Evolutionary conservation across 2,113 vertebrate species (phyloP).

Genomic region (Condylura cristata): DNA sequence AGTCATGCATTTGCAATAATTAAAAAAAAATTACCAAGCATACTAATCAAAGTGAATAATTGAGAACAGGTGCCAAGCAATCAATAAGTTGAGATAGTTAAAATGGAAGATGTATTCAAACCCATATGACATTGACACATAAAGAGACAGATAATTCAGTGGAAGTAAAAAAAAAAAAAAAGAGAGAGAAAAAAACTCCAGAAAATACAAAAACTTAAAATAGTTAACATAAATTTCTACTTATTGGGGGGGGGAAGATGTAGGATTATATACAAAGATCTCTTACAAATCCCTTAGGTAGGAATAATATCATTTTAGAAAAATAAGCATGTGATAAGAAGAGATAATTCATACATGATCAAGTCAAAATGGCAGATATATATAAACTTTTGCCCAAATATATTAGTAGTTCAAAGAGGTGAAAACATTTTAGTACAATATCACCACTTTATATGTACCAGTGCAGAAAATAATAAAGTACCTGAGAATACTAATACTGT

Average conservation of each 20-base stretch:
- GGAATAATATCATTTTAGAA: background rate
- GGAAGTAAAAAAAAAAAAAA: conserved; percentile 5
- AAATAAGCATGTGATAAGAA: background rate
- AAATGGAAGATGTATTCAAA: background rate
- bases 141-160: background rate
- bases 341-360: background rate
- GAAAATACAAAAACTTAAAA: background rate
- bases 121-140: background rate
- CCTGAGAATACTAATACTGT: background rate
- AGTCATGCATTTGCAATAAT: background rate
- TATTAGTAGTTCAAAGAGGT: background rate
- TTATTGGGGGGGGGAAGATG: too few relatives aligned
- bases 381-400: background rate
- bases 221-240: background rate
- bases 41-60: background rate
- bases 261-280: background rate
- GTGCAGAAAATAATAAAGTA: background rate
- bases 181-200: background rate
- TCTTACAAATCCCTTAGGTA: background rate
- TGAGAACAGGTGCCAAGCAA: background rate
- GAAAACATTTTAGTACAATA: background rate
- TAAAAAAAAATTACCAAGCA: background rate
- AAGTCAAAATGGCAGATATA: background rate
- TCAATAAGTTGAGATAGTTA: background rate
- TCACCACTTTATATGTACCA: background rate